These are phyloP conservation scores for Epinephelus cyanopodus DNA, from an alignment of 2,113 vertebrate species.

Conservation along the genomic window DNA sequence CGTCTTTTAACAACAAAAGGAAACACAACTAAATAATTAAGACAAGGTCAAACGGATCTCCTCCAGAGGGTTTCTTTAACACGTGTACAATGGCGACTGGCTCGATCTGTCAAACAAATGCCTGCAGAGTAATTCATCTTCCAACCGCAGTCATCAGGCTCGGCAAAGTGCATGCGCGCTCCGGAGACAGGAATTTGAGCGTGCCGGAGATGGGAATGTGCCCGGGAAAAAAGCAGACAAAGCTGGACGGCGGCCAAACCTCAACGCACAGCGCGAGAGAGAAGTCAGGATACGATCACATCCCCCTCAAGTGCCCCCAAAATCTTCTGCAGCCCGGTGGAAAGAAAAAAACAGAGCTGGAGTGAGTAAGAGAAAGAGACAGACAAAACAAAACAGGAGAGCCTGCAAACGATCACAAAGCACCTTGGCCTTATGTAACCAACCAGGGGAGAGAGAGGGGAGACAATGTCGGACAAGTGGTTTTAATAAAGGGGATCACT, in stretches of 20 bases:
- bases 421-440: constrained; percentile 69
- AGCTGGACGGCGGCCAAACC: constrained; percentile 81
- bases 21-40: constrained; percentile 70
- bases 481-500: constrained; percentile 80
- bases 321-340: constrained; percentile 51
- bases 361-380: constrained; percentile 39
- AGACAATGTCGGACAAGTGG: constrained; percentile 74
- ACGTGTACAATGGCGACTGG: constrained; percentile 64
- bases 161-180: constrained; percentile 69
- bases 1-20: constrained; percentile 59
- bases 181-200: constrained; percentile 70
- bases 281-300: constrained; percentile 71
- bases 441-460: constrained; percentile 48
- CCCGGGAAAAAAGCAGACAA: constrained; percentile 75
- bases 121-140: constrained; percentile 73
- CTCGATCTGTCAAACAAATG: constrained; percentile 80
- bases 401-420: constrained; percentile 75
- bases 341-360: constrained; percentile 34
- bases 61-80: constrained; percentile 61
- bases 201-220: constrained; percentile 74
- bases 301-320: constrained; percentile 45
- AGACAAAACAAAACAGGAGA: constrained; percentile 70
- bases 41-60: constrained; percentile 67
- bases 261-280: constrained; percentile 51
- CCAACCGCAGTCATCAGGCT: constrained; percentile 71